Conservation (phyloP, 53 echinoderm and acorn worm species). For the Holothuria leucospilota region DNA sequence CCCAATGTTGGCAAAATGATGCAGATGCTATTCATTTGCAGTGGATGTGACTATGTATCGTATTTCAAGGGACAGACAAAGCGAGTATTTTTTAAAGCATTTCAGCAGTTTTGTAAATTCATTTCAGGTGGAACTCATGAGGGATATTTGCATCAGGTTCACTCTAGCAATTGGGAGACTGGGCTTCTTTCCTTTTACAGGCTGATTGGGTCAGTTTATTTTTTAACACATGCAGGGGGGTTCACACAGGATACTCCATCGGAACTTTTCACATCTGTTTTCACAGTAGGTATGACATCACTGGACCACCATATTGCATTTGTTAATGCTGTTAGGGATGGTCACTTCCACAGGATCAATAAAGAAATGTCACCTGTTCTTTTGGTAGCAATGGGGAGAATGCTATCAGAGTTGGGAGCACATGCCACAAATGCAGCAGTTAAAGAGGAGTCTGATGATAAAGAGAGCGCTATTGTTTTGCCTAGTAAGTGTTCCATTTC, state of each 20-base stretch:
- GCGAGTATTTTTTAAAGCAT: constrained; percentile 23
- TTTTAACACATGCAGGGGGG: constrained; percentile 34
- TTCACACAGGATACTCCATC: constrained; percentile 28
- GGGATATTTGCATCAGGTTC: constrained; percentile 14
- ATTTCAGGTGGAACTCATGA: constrained; percentile 27
- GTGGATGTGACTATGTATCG: constrained; percentile 52
- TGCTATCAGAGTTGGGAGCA: too few relatives aligned
- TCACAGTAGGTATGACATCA: background rate
- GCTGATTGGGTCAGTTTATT: constrained; percentile 57
- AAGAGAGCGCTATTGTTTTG: too few relatives aligned
- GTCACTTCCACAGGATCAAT: constrained; percentile 39
- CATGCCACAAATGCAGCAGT: too few relatives aligned
- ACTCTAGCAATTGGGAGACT: background rate
- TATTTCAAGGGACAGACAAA: constrained; percentile 52
- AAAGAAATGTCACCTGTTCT: too few relatives aligned
- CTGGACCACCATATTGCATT: constrained; percentile 40
- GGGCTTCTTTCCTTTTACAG: constrained; percentile 59
- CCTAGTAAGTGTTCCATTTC: too few relatives aligned
- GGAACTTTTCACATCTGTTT: constrained; percentile 39
- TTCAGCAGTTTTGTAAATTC: constrained; percentile 32
- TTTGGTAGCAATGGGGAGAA: too few relatives aligned
- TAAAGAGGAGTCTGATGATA: too few relatives aligned
- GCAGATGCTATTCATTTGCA: constrained; percentile 41
- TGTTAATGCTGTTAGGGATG: constrained; percentile 17
- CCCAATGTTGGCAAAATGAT: background rate